phyloP scores from a whole-genome alignment of 2,113 vertebrate genomes.

The Brachionichthys hirsutus region DNA sequence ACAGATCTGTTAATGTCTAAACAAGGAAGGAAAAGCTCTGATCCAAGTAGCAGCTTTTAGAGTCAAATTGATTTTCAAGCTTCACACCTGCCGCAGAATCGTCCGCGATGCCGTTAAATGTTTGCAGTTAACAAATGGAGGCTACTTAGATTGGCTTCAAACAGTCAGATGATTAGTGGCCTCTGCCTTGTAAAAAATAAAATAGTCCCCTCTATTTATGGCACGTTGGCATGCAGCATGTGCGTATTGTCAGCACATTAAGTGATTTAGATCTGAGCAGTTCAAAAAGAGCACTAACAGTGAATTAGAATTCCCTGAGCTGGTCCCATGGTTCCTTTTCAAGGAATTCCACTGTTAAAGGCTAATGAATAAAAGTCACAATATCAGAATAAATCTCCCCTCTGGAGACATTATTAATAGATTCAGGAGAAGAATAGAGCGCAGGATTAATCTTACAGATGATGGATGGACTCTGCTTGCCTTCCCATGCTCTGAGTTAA shows the following conservation, averaged over 20 bases:
- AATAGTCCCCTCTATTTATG: slow-evolving; percentile 32
- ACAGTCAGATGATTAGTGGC: slow-evolving; percentile 33
- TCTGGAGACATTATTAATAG: slow-evolving; percentile 77
- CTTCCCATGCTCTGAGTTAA: slow-evolving; percentile 76
- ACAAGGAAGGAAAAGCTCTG: slow-evolving; percentile 56
- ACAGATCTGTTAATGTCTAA: slow-evolving; percentile 63
- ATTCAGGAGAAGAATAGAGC: slow-evolving; percentile 73
- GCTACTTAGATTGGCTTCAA: slow-evolving; percentile 13
- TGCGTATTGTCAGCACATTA: slow-evolving; percentile 37
- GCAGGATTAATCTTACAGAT: slow-evolving; percentile 78
- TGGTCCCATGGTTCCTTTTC: slow-evolving; percentile 58
- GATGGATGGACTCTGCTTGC: slow-evolving; percentile 75
- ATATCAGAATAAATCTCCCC: slow-evolving; percentile 78
- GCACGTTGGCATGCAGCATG: slow-evolving; percentile 1
- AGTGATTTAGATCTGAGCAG: slow-evolving; percentile 28
- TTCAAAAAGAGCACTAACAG: slow-evolving; percentile 28
- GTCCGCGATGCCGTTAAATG: slow-evolving; percentile 29
- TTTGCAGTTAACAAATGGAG: slow-evolving; percentile 29
- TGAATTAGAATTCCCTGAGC: slow-evolving; percentile 52
- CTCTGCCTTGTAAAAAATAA: slow-evolving; percentile 24
- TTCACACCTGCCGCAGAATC: slow-evolving; percentile 45
- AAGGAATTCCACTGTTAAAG: slow-evolving; percentile 63
- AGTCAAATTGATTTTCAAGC: slow-evolving; percentile 53
- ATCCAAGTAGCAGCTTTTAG: slow-evolving; percentile 47
- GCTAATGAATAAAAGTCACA: slow-evolving; percentile 79